Conservation (phyloP, 1,140 invertebrate genomes). For the Agrilus planipennis region DNA sequence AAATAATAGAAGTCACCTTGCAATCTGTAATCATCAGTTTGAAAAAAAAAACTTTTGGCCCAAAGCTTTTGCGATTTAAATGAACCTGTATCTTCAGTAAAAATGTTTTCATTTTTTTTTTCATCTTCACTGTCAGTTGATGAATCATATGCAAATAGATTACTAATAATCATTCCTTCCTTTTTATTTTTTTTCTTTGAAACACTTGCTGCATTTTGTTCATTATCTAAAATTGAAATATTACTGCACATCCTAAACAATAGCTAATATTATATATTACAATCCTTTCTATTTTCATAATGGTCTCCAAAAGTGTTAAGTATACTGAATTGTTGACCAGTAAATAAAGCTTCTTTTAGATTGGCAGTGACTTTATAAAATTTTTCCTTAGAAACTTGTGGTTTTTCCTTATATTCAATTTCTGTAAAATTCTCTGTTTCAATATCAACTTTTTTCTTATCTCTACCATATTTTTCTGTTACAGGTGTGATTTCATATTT, state of each 20-base stretch:
- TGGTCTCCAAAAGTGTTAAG: constrained; percentile 42
- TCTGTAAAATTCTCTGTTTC: background rate
- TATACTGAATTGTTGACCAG: constrained; percentile 43
- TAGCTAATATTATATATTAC: no score
- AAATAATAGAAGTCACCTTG: constrained; percentile 35
- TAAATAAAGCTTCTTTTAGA: constrained; percentile 39
- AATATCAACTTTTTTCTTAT: constrained; percentile 19
- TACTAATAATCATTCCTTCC: constrained; percentile 20
- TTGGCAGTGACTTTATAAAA: constrained; percentile 50
- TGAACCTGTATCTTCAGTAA: constrained; percentile 13
- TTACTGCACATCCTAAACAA: no score
- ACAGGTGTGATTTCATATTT: constrained; percentile 35
- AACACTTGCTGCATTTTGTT: constrained; percentile 14
- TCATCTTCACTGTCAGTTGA: constrained; percentile 40
- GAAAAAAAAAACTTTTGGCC: constrained; percentile 46
- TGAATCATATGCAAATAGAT: constrained; percentile 51
- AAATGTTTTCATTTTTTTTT: constrained; percentile 14
- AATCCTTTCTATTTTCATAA: no score
- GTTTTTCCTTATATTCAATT: constrained; percentile 5
- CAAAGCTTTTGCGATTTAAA: constrained; percentile 26
- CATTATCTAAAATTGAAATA: constrained; percentile 5
- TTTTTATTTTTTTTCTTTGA: constrained; percentile 29
- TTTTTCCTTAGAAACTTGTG: constrained; percentile 46
- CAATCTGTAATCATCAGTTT: constrained; percentile 39
- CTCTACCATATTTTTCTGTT: constrained; percentile 23